Evolutionary conservation across 64 coral and sea anemone genomes (phyloP).

Genomic region (Exaiptasia diaphana): DNA sequence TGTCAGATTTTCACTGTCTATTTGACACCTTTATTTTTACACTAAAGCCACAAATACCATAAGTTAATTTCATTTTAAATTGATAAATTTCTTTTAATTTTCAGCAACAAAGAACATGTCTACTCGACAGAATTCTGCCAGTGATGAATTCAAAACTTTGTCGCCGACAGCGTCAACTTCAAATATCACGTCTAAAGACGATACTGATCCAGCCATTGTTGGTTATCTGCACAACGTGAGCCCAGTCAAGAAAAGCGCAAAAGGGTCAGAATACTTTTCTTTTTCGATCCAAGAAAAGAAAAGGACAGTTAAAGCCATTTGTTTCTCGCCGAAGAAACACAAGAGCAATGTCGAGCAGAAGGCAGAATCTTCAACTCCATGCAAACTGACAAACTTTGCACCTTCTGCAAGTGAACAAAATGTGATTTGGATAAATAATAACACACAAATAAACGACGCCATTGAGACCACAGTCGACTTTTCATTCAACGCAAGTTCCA

Average conservation of each 20-base stretch:
- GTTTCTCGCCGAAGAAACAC: constrained; percentile 60
- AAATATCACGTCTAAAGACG: background rate
- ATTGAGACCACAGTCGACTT: constrained; percentile 56
- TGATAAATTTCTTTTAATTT: no score
- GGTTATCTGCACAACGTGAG: constrained; percentile 65
- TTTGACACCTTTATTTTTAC: no score
- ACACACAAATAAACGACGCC: constrained; percentile 69
- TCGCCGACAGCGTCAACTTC: background rate
- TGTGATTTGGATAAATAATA: constrained; percentile 49
- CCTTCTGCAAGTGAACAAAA: constrained; percentile 28
- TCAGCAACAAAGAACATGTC: background rate
- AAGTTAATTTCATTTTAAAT: no score
- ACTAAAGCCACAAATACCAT: no score
- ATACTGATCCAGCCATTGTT: constrained; percentile 11
- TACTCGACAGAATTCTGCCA: background rate
- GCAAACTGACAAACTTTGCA: constrained; percentile 54
- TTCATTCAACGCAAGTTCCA: background rate
- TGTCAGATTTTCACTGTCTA: no score
- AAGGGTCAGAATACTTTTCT: constrained; percentile 56
- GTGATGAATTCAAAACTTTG: background rate
- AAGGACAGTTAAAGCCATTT: constrained; percentile 38
- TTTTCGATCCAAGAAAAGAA: constrained; percentile 59
- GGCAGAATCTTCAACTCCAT: constrained; percentile 38
- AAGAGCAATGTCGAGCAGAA: constrained; percentile 51
- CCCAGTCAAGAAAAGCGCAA: constrained; percentile 41